Percentiles rank a stretch among this genome's conserved stretches.
These are phyloP conservation scores for Murina feae DNA, from an alignment of 2,113 vertebrate species.

Conservation along the genomic window DNA sequence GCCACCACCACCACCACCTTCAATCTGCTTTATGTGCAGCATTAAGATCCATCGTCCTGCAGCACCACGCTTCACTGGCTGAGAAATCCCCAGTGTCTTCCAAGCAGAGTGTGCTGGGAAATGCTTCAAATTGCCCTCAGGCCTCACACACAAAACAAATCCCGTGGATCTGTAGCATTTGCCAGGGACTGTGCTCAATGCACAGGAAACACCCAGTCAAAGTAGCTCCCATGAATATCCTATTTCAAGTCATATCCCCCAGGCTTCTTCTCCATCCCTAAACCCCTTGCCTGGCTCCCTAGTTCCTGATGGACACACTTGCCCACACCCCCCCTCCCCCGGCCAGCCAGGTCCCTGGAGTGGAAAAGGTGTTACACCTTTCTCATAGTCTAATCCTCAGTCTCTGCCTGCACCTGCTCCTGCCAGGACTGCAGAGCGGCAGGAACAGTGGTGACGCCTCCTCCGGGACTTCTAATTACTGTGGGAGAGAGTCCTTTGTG, in stretches of 20 bases:
- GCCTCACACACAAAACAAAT: neutral
- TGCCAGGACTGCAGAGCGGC: neutral
- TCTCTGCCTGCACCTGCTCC: neutral
- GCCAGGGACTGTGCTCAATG: too few relatives aligned
- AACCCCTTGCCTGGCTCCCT: neutral
- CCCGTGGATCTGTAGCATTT: neutral
- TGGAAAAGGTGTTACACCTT: accelerated
- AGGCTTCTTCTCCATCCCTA: neutral
- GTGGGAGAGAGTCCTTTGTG: neutral
- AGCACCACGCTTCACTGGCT: neutral
- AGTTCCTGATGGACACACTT: accelerated
- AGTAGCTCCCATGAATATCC: neutral
- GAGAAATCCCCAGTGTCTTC: neutral
- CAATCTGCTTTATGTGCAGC: accelerated
- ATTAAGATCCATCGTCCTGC: too few relatives aligned
- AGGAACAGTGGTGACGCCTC: neutral
- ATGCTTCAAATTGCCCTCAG: neutral
- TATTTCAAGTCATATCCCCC: neutral
- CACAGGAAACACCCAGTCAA: accelerated
- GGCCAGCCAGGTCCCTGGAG: neutral
- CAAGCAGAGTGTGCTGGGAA: neutral
- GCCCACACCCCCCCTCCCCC: too few relatives aligned
- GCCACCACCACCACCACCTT: neutral
- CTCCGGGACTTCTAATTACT: neutral
- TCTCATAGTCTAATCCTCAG: neutral